Conservation (phyloP, 2,797 vertebrate species). For the Cirrhinus molitorella region DNA sequence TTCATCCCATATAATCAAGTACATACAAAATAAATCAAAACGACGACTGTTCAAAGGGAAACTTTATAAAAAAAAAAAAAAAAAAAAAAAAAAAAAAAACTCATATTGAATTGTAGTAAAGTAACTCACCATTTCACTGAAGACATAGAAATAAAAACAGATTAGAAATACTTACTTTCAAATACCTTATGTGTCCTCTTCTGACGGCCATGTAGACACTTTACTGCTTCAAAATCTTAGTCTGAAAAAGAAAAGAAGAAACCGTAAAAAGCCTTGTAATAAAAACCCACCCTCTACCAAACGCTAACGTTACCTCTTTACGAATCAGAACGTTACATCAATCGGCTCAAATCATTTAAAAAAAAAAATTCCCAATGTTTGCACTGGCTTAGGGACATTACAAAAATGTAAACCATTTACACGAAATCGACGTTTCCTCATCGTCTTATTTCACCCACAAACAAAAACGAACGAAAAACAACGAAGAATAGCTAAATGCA, state of each 20-base stretch:
- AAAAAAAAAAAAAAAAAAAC: too few species aligned
- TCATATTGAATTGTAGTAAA: background rate
- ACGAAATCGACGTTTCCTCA: background rate
- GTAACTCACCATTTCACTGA: background rate
- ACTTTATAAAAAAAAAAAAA: too few species aligned
- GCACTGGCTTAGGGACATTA: background rate
- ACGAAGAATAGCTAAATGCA: background rate
- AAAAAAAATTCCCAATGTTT: background rate
- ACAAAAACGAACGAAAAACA: background rate
- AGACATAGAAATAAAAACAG: background rate
- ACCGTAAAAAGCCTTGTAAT: background rate
- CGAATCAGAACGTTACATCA: background rate
- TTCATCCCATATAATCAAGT: background rate
- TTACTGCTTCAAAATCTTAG: constrained; percentile 46
- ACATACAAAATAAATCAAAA: background rate
- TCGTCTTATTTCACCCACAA: background rate
- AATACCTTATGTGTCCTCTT: constrained; percentile 82
- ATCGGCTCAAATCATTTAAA: background rate
- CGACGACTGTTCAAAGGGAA: background rate
- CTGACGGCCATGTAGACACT: constrained; percentile 78
- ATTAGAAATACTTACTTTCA: constrained; percentile 75
- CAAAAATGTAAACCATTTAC: background rate
- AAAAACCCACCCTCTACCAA: background rate
- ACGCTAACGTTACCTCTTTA: background rate
- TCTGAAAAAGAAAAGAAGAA: constrained; percentile 55